These are phyloP conservation scores for Hyposmocoma kahamanoa DNA, from an alignment of 1,140 invertebrate species.

Conservation along the genomic window DNA sequence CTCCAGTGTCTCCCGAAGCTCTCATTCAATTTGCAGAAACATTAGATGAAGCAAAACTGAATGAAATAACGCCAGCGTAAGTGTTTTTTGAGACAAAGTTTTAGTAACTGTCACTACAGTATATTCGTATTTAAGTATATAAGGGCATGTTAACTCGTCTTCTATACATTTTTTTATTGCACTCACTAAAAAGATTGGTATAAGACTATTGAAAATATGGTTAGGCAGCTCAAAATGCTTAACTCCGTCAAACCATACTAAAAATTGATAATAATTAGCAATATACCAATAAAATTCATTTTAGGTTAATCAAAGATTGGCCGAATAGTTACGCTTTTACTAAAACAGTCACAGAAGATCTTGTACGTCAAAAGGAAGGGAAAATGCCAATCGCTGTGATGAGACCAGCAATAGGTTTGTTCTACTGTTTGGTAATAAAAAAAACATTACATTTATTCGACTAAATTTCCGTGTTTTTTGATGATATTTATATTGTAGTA, in stretches of 20 bases:
- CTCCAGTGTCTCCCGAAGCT: conserved; percentile 6
- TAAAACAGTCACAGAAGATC: conserved; percentile 85
- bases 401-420: conserved; percentile 79
- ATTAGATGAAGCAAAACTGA: conserved; percentile 11
- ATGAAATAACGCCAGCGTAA: conserved; percentile 13
- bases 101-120: too few species aligned
- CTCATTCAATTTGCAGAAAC: conserved; percentile 15
- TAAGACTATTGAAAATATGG: background rate
- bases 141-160: background rate
- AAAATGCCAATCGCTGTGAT: conserved; percentile 82
- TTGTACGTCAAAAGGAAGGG: conserved; percentile 74
- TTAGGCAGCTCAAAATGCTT: background rate
- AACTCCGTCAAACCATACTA: background rate
- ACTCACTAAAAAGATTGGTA: background rate
- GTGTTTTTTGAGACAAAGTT: too few species aligned
- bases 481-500: too few species aligned
- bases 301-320: conserved; percentile 78
- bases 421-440: background rate
- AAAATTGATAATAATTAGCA: background rate
- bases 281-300: conserved; percentile 7
- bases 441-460: background rate
- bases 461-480: too few species aligned
- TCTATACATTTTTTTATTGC: background rate
- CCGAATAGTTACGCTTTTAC: conserved; percentile 89
- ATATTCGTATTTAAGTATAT: background rate